These are phyloP conservation scores for Acronicta alni DNA, from an alignment of 2,888 invertebrate genomes.

Conservation along the genomic window DNA sequence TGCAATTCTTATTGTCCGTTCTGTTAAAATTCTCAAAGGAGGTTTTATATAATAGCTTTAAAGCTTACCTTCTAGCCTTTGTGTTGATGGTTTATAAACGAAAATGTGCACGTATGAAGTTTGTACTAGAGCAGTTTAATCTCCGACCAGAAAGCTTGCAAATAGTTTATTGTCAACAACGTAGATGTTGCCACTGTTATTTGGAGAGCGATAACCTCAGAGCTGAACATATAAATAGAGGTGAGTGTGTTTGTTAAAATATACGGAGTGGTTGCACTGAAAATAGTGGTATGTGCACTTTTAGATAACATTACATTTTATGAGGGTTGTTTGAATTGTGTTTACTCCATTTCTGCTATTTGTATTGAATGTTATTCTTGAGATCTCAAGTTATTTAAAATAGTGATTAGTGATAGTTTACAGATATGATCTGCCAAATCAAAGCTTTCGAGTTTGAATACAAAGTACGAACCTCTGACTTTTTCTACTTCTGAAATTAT, in stretches of 20 bases:
- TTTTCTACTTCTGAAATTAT: too few relatives aligned
- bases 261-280: background rate
- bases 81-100: conserved; percentile 27
- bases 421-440: too few relatives aligned
- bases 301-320: conserved; percentile 1
- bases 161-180: conserved; percentile 35
- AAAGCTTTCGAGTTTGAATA: too few relatives aligned
- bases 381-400: too few relatives aligned
- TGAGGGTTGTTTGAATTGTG: background rate
- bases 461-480: too few relatives aligned
- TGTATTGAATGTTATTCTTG: background rate
- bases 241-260: conserved; percentile 1
- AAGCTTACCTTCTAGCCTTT: conserved; percentile 12
- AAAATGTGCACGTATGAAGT: conserved; percentile 38
- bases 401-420: too few relatives aligned
- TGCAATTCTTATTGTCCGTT: background rate
- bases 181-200: conserved; percentile 8
- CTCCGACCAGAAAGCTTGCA: conserved; percentile 30
- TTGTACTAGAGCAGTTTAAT: conserved; percentile 32
- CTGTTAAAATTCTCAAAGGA: conserved; percentile 10
- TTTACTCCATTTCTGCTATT: background rate
- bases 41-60: conserved; percentile 20
- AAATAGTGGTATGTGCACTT: background rate
- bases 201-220: conserved; percentile 14
- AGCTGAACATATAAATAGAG: conserved; percentile 5